These are phyloP conservation scores for Epiblema foenella DNA, from an alignment of 2,888 invertebrate genomes.

Conservation along the genomic window DNA sequence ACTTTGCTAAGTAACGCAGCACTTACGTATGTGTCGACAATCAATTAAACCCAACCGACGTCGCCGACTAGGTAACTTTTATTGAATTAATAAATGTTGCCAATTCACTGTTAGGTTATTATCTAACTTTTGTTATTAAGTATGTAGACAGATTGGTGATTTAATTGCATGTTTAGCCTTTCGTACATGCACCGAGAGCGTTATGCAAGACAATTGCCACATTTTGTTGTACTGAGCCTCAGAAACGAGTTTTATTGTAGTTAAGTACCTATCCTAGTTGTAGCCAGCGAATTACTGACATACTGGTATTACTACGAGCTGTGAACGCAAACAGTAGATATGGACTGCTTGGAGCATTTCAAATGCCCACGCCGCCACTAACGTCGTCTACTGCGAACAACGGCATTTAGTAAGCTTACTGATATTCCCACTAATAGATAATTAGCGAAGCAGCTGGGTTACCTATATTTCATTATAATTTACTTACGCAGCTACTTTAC, in stretches of 20 bases:
- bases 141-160: constrained; percentile 36
- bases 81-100: constrained; percentile 22
- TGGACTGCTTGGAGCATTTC: background rate
- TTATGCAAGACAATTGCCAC: constrained; percentile 45
- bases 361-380: background rate
- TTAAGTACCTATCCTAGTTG: constrained; percentile 38
- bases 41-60: constrained; percentile 25
- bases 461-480: background rate
- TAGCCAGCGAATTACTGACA: constrained; percentile 33
- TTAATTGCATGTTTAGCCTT: constrained; percentile 43
- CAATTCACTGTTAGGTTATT: constrained; percentile 14
- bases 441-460: background rate
- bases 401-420: background rate
- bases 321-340: background rate
- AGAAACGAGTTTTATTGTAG: constrained; percentile 39
- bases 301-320: constrained; percentile 23
- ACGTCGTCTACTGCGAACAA: background rate
- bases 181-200: constrained; percentile 26
- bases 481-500: background rate
- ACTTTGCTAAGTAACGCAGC: constrained; percentile 25
- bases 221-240: constrained; percentile 35
- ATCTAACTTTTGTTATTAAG: constrained; percentile 34
- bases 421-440: background rate
- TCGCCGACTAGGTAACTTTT: constrained; percentile 17
- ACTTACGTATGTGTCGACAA: constrained; percentile 9